phyloP scores from a whole-genome alignment of 2,797 vertebrate species.

The Coregonus sp. region DNA sequence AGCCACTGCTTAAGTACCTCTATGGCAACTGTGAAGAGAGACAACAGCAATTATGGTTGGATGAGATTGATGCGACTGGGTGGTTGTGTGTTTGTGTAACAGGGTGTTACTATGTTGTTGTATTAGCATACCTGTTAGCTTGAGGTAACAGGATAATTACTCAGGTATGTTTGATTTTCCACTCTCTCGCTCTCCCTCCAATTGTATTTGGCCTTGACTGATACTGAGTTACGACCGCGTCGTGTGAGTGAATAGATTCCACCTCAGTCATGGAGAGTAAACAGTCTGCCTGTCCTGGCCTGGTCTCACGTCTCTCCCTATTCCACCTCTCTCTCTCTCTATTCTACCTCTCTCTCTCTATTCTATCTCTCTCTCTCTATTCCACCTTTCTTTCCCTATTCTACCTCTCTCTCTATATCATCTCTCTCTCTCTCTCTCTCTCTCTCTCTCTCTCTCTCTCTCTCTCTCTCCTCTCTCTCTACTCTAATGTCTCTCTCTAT shows the following conservation, averaged over 20 bases:
- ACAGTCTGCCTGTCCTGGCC: not conserved
- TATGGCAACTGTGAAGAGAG: conserved; percentile 1
- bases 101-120: not conserved
- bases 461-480: not conserved
- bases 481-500: too few relatives aligned
- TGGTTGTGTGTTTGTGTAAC: not conserved
- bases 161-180: conserved; percentile 10
- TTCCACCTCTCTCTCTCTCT: not conserved
- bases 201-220: not conserved
- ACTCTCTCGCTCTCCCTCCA: not conserved
- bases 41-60: conserved; percentile 14
- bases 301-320: not conserved
- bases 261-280: not conserved
- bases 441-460: not conserved
- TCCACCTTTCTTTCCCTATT: too few relatives aligned
- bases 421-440: conserved; percentile 1
- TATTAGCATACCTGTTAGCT: conserved; percentile 8
- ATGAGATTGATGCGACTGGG: conserved; percentile 9
- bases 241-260: not conserved
- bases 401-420: not conserved
- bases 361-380: too few relatives aligned
- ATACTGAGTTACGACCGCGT: not conserved
- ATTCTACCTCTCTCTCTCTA: too few relatives aligned
- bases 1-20: conserved; percentile 6
- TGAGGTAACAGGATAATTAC: conserved; percentile 4